phyloP scores from a whole-genome alignment of 1,140 invertebrate species.

The Microplitis mediator region DNA sequence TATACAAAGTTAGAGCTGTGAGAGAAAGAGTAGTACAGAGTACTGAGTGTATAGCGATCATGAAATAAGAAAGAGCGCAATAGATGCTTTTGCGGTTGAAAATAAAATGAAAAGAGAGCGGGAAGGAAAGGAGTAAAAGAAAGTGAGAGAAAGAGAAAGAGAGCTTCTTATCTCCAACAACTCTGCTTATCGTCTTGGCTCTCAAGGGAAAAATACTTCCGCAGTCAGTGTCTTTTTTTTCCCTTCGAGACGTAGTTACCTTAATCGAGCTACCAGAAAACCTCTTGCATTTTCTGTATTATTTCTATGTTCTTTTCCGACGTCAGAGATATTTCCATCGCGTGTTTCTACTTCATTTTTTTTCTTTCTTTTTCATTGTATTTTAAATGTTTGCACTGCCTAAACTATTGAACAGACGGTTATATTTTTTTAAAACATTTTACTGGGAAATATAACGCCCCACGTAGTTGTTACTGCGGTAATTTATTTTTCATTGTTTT shows the following conservation, averaged over 20 bases:
- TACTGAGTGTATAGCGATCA: not conserved
- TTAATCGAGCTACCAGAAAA: slow-evolving; percentile 17
- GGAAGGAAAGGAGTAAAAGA: not conserved
- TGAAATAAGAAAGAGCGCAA: too few species aligned
- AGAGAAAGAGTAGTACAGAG: not conserved
- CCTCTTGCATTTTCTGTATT: not conserved
- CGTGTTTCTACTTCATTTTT: not conserved
- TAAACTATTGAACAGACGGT: too few species aligned
- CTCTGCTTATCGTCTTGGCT: slow-evolving; percentile 25
- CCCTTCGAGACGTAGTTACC: slow-evolving; percentile 23
- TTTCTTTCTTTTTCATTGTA: too few species aligned
- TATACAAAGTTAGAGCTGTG: not conserved
- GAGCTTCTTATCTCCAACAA: slow-evolving; percentile 26
- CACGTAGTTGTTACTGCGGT: too few species aligned
- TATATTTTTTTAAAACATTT: too few species aligned
- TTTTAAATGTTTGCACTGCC: too few species aligned
- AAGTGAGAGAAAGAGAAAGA: not conserved
- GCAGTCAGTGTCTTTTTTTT: slow-evolving; percentile 13
- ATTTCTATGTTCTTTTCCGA: slow-evolving; percentile 5
- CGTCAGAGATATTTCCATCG: not conserved
- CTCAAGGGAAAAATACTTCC: slow-evolving; percentile 27
- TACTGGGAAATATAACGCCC: too few species aligned
- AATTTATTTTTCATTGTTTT: too few species aligned
- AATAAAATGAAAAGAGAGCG: not conserved
- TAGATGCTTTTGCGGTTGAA: not conserved